phyloP scores from a whole-genome alignment of 1,140 invertebrate species.

The Alviniconcha marisindica region DNA sequence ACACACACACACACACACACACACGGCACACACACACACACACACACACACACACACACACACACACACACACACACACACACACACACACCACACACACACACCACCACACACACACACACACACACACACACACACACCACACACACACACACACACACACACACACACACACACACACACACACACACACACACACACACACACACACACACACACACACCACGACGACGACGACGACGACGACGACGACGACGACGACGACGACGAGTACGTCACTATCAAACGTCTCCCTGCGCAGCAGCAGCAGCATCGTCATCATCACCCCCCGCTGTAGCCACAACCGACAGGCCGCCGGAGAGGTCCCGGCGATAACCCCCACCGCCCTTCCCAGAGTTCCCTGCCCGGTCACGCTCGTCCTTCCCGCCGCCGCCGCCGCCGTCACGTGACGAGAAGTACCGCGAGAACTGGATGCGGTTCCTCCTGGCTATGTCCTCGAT shows the following conservation, averaged over 20 bases:
- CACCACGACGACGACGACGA: no score
- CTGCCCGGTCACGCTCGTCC: not conserved
- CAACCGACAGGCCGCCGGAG: not conserved
- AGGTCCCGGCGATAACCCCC: not conserved
- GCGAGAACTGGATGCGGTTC: conserved; percentile 49
- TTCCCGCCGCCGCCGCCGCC: conserved; percentile 7
- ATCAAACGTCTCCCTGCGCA: no score
- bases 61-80: no score
- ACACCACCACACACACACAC: not conserved
- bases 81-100: not conserved
- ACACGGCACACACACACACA: no score
- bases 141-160: not conserved
- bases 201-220: not conserved
- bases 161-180: not conserved
- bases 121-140: no score
- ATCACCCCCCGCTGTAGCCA: not conserved
- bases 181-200: not conserved
- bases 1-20: no score
- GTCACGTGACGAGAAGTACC: conserved; percentile 23
- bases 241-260: not conserved
- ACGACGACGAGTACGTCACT: no score
- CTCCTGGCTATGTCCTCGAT: conserved; percentile 54
- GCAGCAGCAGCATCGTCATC: no score
- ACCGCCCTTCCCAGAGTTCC: not conserved
- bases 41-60: no score